Conservation (phyloP, 2,888 invertebrate species). For the Athetis lepigone region DNA sequence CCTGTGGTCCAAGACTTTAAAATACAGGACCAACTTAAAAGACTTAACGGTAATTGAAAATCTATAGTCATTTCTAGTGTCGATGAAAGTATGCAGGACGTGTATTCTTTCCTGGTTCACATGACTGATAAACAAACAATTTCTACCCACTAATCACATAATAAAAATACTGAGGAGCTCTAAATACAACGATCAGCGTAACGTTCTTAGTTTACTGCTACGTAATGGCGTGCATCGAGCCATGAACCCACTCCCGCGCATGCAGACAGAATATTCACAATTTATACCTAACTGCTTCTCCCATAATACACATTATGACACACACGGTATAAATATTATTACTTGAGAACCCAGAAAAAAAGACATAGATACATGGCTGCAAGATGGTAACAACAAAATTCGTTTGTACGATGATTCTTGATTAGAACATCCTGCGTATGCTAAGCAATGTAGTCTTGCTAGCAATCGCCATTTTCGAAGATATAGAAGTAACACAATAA, state of each 20-base stretch:
- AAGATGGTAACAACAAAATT: neutral
- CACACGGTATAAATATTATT: slow-evolving; percentile 9
- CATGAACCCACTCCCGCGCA: slow-evolving; percentile 33
- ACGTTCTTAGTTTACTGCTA: slow-evolving; percentile 15
- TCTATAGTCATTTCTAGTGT: neutral
- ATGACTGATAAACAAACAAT: neutral
- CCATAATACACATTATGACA: too few relatives aligned
- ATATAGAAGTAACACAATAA: too few relatives aligned
- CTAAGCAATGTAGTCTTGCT: neutral
- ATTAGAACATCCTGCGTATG: slow-evolving; percentile 13
- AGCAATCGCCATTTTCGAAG: slow-evolving; percentile 1
- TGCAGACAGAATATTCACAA: slow-evolving; percentile 6
- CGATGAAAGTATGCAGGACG: neutral
- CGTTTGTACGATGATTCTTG: neutral
- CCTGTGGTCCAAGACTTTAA: too few relatives aligned
- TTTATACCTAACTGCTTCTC: slow-evolving; percentile 25
- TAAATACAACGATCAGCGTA: slow-evolving; percentile 22
- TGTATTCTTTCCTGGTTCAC: neutral
- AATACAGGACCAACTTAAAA: too few relatives aligned
- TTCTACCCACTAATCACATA: neutral
- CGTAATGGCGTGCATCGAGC: slow-evolving; percentile 42
- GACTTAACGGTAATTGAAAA: neutral
- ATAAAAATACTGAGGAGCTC: neutral
- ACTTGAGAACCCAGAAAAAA: neutral
- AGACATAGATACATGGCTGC: neutral